phyloP scores from a whole-genome alignment of 2,797 vertebrate genomes.

The Scarus forsteni region DNA sequence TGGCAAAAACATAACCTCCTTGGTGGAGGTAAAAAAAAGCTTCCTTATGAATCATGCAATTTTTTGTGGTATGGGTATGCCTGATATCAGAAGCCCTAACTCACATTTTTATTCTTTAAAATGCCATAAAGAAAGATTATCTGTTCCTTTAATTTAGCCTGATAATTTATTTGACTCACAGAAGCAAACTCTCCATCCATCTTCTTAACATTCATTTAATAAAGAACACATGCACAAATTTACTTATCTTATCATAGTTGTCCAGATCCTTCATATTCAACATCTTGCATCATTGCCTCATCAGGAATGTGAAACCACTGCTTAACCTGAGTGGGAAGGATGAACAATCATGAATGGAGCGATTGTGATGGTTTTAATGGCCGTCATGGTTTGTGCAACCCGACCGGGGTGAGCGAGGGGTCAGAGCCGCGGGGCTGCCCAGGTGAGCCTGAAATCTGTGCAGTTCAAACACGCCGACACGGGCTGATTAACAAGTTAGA shows the following conservation, averaged over 20 bases:
- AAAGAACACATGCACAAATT: background rate
- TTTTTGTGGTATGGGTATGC: no score
- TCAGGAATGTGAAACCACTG: slow-evolving; percentile 40
- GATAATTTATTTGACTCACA: background rate
- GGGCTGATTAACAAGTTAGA: slow-evolving; percentile 35
- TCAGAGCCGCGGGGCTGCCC: slow-evolving; percentile 21
- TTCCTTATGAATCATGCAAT: no score
- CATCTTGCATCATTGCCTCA: slow-evolving; percentile 12
- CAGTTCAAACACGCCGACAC: slow-evolving; percentile 12
- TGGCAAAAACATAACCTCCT: no score
- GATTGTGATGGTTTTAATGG: slow-evolving; percentile 65
- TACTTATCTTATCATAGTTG: slow-evolving; percentile 8
- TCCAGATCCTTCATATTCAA: slow-evolving; percentile 3
- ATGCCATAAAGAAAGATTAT: background rate
- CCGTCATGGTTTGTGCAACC: slow-evolving; percentile 52
- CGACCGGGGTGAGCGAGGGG: slow-evolving; percentile 59
- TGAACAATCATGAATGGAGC: slow-evolving; percentile 55
- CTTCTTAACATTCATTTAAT: background rate
- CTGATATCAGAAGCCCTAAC: no score
- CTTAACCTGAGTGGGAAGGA: slow-evolving; percentile 21
- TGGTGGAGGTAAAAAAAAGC: no score
- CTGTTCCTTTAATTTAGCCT: background rate
- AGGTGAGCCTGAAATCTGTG: slow-evolving; percentile 38
- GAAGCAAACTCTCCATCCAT: background rate
- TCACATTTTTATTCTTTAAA: no score